Conservation (phyloP, 2,113 vertebrate genomes). For the Origma solitaria region DNA sequence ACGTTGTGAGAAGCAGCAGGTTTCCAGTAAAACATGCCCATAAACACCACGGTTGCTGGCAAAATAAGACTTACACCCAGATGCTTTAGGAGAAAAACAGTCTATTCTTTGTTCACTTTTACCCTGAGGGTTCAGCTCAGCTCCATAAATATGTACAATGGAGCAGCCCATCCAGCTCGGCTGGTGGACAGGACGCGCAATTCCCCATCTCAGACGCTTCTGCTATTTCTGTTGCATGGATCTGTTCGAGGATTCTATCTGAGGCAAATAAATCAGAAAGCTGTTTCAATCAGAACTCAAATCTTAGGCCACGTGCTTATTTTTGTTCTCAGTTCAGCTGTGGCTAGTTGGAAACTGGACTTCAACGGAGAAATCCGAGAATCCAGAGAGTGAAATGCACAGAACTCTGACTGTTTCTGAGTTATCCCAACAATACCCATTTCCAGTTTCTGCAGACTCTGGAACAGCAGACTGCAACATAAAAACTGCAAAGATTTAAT, state of each 20-base stretch:
- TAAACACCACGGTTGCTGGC: slow-evolving; percentile 78
- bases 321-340: neutral
- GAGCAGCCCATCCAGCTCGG: neutral
- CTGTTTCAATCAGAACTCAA: neutral
- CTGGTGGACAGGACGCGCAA: neutral
- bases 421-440: neutral
- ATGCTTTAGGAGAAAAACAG: slow-evolving; percentile 70
- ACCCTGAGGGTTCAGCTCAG: slow-evolving; percentile 51
- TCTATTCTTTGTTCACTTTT: slow-evolving; percentile 67
- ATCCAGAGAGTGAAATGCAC: neutral
- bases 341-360: neutral
- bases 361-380: neutral
- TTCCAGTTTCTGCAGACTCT: neutral
- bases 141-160: slow-evolving; percentile 44
- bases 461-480: neutral
- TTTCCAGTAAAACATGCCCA: slow-evolving; percentile 80
- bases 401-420: neutral
- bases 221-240: neutral
- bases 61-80: slow-evolving; percentile 72
- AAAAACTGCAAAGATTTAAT: neutral
- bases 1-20: slow-evolving; percentile 77
- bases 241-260: neutral
- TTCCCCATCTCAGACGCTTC: neutral
- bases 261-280: neutral
- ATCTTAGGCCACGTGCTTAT: neutral